A percentile compares a stretch with the other conserved stretches of the same genome.
These are phyloP conservation scores for Cetonia aurata DNA, from an alignment of 2,888 invertebrate species.

Conservation along the genomic window DNA sequence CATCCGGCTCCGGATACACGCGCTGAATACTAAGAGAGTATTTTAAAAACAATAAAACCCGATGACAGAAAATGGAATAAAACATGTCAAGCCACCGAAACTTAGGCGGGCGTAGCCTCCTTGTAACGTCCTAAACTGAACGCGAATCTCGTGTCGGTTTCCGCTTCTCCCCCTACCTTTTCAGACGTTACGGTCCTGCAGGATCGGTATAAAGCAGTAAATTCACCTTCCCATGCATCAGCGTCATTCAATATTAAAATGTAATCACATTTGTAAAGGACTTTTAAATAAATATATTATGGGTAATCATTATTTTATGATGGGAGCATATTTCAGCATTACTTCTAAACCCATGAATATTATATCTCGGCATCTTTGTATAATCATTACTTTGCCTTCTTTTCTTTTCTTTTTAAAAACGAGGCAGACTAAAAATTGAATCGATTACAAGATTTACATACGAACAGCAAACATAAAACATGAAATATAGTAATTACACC, in stretches of 20 bases:
- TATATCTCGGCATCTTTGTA: slow-evolving; percentile 32
- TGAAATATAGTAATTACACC: background rate
- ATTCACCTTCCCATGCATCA: slow-evolving; percentile 59
- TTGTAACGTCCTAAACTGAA: slow-evolving; percentile 48
- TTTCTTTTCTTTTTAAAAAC: background rate
- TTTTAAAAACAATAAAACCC: slow-evolving; percentile 58
- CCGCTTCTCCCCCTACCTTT: slow-evolving; percentile 52
- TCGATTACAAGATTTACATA: slow-evolving; percentile 7
- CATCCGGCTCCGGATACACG: slow-evolving; percentile 1
- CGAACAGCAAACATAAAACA: background rate
- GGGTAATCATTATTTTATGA: slow-evolving; percentile 55
- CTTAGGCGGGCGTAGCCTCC: slow-evolving; percentile 45
- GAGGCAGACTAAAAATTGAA: slow-evolving; percentile 1
- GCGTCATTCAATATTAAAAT: slow-evolving; percentile 63
- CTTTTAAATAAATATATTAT: slow-evolving; percentile 56
- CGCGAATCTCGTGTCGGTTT: slow-evolving; percentile 35
- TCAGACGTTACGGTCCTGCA: slow-evolving; percentile 48
- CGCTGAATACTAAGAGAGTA: slow-evolving; percentile 56
- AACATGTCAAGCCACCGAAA: slow-evolving; percentile 48
- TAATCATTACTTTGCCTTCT: slow-evolving; percentile 16
- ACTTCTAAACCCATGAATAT: slow-evolving; percentile 32
- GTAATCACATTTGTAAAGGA: slow-evolving; percentile 64
- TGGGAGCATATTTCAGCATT: slow-evolving; percentile 54
- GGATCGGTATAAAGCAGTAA: slow-evolving; percentile 58
- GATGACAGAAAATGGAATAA: slow-evolving; percentile 53